Evolutionary conservation across 2,113 vertebrate genomes (phyloP).

Genomic region (Indicator indicator): DNA sequence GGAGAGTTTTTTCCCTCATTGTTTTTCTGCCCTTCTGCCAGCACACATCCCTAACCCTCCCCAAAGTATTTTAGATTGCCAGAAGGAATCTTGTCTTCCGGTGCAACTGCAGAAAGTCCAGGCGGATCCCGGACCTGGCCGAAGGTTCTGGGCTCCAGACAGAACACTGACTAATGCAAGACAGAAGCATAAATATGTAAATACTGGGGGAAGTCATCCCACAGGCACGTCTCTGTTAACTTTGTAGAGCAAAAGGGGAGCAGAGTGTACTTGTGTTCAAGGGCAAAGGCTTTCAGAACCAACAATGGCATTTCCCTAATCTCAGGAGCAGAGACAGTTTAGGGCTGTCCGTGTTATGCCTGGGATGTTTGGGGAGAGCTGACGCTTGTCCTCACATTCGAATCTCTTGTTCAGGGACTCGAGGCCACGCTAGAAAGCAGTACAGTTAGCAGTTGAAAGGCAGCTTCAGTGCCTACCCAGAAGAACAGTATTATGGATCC

Average conservation of each 20-base stretch:
- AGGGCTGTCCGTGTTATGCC: neutral
- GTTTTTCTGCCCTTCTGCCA: neutral
- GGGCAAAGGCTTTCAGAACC: constrained; percentile 37
- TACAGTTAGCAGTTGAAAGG: neutral
- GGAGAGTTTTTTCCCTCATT: neutral
- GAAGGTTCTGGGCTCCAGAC: constrained; percentile 35
- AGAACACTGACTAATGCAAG: constrained; percentile 46
- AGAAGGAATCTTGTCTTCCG: neutral
- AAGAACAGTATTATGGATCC: neutral
- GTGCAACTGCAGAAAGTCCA: neutral
- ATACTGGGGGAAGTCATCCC: constrained; percentile 18
- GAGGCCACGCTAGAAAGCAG: neutral
- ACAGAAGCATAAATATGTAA: constrained; percentile 42
- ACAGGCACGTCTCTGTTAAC: neutral
- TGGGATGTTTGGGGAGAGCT: fast-evolving
- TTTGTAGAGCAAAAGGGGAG: neutral
- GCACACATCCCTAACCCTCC: neutral
- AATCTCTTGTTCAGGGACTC: neutral
- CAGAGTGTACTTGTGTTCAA: neutral
- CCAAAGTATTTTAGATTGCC: neutral
- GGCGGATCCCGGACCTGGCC: constrained; percentile 10
- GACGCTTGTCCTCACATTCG: neutral
- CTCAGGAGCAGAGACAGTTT: neutral
- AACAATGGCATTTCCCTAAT: neutral
- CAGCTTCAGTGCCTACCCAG: neutral